phyloP scores from a whole-genome alignment of 2,888 invertebrate genomes.

The Calephelis perditalis region DNA sequence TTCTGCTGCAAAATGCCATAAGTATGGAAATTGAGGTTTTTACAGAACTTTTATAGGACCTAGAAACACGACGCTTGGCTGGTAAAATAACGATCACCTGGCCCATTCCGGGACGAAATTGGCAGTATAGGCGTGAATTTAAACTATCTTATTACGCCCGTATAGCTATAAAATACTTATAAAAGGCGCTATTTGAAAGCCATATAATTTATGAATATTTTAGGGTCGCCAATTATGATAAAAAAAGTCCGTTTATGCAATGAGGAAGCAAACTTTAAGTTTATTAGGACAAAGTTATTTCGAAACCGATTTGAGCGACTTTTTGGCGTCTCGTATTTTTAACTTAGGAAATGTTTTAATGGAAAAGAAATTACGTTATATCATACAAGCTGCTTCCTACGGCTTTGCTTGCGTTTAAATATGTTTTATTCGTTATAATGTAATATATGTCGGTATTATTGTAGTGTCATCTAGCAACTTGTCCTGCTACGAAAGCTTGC shows the following conservation, averaged over 20 bases:
- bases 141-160: slow-evolving; percentile 11
- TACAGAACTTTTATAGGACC: too few relatives aligned
- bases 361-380: not conserved
- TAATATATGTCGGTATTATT: too few relatives aligned
- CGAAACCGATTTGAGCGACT: not conserved
- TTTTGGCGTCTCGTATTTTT: not conserved
- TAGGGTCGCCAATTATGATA: slow-evolving; percentile 4
- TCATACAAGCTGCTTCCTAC: not conserved
- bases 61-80: not conserved
- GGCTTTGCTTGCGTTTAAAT: not conserved
- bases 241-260: slow-evolving; percentile 1
- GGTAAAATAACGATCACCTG: slow-evolving; percentile 3
- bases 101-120: slow-evolving; percentile 1
- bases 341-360: not conserved
- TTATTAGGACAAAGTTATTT: not conserved
- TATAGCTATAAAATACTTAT: slow-evolving; percentile 6
- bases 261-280: slow-evolving; percentile 4
- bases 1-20: too few relatives aligned
- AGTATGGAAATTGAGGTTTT: too few relatives aligned
- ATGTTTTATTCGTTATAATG: too few relatives aligned
- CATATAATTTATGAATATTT: slow-evolving; percentile 1
- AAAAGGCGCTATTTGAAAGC: not conserved
- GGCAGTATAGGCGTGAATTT: slow-evolving; percentile 12
- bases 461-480: too few relatives aligned
- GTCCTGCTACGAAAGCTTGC: too few relatives aligned